Evolutionary conservation across 2,888 invertebrate species (phyloP).

Genomic region (Taenaris catops): DNA sequence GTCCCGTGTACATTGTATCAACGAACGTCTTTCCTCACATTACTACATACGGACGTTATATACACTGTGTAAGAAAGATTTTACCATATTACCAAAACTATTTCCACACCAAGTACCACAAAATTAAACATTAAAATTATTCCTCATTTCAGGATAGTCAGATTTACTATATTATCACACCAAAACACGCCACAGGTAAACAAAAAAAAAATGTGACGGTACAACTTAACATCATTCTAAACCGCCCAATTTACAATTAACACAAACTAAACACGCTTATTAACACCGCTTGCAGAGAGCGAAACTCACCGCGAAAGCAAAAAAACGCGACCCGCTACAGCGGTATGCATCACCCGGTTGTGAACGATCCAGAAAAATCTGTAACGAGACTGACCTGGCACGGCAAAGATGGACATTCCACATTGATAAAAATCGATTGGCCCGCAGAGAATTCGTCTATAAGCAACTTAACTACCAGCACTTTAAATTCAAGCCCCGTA

Average conservation of each 20-base stretch:
- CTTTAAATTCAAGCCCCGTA: conserved; percentile 51
- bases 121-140: conserved; percentile 8
- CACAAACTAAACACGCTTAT: conserved; percentile 21
- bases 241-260: conserved; percentile 15
- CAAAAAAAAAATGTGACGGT: conserved; percentile 7
- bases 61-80: too few species aligned
- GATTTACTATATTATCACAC: conserved; percentile 23
- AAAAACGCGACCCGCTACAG: conserved; percentile 54
- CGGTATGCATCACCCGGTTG: conserved; percentile 48
- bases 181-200: conserved; percentile 20
- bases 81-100: too few species aligned
- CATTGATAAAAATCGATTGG: conserved; percentile 69
- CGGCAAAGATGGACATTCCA: conserved; percentile 68
- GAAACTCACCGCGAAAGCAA: conserved; percentile 63
- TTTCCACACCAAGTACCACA: too few species aligned
- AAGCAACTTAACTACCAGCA: conserved; percentile 51
- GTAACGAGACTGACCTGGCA: conserved; percentile 57
- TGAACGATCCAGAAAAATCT: conserved; percentile 33
- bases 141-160: conserved; percentile 25
- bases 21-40: background rate
- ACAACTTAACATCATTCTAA: conserved; percentile 19
- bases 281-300: conserved; percentile 51
- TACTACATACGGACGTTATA: too few species aligned
- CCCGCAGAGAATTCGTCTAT: conserved; percentile 50
- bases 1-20: background rate